Percentiles rank a stretch among this genome's conserved stretches.
These are phyloP conservation scores for Promerops cafer DNA, from an alignment of 2,113 vertebrate genomes.

Conservation along the genomic window DNA sequence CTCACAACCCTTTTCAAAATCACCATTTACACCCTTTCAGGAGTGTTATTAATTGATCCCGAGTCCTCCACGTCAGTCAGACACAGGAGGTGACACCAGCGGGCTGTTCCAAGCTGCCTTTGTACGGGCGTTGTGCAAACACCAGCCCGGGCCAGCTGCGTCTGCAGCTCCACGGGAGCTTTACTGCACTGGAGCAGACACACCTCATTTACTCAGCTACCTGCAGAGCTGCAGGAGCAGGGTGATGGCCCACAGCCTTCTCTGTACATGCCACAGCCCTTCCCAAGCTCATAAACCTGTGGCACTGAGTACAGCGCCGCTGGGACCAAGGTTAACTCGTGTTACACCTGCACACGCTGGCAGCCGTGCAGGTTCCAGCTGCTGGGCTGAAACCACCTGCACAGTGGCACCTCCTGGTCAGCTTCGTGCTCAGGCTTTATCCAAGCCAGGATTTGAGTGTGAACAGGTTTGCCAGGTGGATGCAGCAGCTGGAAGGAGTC, in stretches of 20 bases:
- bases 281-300: background rate
- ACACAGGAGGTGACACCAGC: background rate
- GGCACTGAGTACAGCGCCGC: rapidly evolving
- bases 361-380: too few relatives aligned
- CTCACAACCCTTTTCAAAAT: background rate
- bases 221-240: background rate
- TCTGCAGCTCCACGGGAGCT: background rate
- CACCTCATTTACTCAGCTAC: background rate
- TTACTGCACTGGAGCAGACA: background rate
- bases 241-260: background rate
- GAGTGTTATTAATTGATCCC: background rate
- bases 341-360: background rate
- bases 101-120: background rate
- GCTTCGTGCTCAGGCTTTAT: background rate
- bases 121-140: background rate
- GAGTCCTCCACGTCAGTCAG: background rate
- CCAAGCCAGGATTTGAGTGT: background rate
- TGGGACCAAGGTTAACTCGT: background rate
- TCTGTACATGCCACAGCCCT: background rate
- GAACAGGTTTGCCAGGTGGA: background rate
- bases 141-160: background rate
- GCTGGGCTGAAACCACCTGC: background rate
- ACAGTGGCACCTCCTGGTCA: rapidly evolving
- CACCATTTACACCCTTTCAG: background rate
- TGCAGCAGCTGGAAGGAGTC: background rate